Evolutionary conservation across 1,140 invertebrate genomes (phyloP).

Genomic region (Anadara kagoshimensis): DNA sequence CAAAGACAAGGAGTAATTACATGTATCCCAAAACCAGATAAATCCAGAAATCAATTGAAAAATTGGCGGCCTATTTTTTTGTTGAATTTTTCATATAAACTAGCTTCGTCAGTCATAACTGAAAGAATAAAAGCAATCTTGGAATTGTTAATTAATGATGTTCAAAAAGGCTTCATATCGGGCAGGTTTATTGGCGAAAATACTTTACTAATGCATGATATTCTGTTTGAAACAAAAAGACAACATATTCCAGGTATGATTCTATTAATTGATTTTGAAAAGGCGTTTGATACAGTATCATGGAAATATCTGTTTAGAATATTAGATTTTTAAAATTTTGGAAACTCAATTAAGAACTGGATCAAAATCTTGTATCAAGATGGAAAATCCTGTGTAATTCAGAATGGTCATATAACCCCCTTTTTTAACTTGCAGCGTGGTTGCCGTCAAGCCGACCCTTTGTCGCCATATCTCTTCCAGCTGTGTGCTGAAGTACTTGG

Average conservation of each 20-base stretch:
- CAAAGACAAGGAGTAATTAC: neutral
- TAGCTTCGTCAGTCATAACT: neutral
- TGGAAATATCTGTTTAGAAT: neutral
- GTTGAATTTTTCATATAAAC: neutral
- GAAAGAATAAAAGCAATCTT: neutral
- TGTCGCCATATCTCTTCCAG: constrained; percentile 8
- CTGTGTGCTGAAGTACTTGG: constrained; percentile 1
- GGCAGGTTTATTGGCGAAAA: no score
- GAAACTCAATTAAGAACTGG: neutral
- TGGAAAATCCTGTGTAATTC: neutral
- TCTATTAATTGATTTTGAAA: constrained; percentile 15
- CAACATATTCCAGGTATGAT: constrained; percentile 4
- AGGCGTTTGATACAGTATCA: constrained; percentile 6
- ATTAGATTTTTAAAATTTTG: constrained; percentile 1
- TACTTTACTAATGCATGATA: no score
- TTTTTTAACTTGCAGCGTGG: constrained; percentile 10
- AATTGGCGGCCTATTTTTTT: neutral
- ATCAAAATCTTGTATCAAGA: constrained; percentile 11
- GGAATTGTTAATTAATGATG: neutral
- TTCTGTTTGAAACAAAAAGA: no score
- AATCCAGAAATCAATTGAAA: neutral
- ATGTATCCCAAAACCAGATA: neutral
- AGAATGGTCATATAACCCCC: constrained; percentile 6
- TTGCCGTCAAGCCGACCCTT: constrained; percentile 1
- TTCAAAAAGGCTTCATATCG: no score